phyloP scores from a whole-genome alignment of 2,888 invertebrate species.

The Ochlodes sylvanus region DNA sequence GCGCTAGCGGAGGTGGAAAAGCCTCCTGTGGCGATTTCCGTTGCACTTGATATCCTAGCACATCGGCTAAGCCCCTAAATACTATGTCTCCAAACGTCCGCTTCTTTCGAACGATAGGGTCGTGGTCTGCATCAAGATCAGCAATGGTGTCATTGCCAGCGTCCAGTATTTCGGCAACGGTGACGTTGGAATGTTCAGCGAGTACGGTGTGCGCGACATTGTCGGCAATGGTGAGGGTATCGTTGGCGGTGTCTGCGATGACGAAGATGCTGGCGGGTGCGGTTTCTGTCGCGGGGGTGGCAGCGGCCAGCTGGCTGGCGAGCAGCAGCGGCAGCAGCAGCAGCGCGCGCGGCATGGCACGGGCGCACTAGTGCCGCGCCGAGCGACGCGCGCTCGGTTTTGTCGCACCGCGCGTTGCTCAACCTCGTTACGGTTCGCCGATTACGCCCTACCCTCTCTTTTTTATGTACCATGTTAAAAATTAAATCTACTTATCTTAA shows the following conservation, averaged over 20 bases:
- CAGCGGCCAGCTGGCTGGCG: slow-evolving; percentile 46
- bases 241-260: slow-evolving; percentile 45
- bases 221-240: slow-evolving; percentile 47
- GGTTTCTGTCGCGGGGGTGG: slow-evolving; percentile 27
- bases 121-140: slow-evolving; percentile 60
- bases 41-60: slow-evolving; percentile 74
- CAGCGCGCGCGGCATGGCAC: slow-evolving; percentile 72
- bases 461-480: slow-evolving; percentile 20
- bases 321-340: slow-evolving; percentile 55
- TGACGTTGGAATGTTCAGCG: slow-evolving; percentile 45
- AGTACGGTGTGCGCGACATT: slow-evolving; percentile 52
- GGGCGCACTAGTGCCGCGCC: slow-evolving; percentile 58
- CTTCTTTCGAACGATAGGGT: slow-evolving; percentile 76
- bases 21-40: slow-evolving; percentile 66
- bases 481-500: neutral
- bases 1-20: slow-evolving; percentile 76
- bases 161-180: slow-evolving; percentile 37
- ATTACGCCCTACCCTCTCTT: slow-evolving; percentile 43
- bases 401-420: slow-evolving; percentile 69
- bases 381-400: slow-evolving; percentile 65
- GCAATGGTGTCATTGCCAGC: slow-evolving; percentile 54
- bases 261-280: slow-evolving; percentile 45
- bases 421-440: slow-evolving; percentile 60
- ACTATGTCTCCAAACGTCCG: slow-evolving; percentile 80
- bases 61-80: slow-evolving; percentile 80